Conservation (phyloP, 2,113 vertebrate genomes). For the Puma concolor region DNA sequence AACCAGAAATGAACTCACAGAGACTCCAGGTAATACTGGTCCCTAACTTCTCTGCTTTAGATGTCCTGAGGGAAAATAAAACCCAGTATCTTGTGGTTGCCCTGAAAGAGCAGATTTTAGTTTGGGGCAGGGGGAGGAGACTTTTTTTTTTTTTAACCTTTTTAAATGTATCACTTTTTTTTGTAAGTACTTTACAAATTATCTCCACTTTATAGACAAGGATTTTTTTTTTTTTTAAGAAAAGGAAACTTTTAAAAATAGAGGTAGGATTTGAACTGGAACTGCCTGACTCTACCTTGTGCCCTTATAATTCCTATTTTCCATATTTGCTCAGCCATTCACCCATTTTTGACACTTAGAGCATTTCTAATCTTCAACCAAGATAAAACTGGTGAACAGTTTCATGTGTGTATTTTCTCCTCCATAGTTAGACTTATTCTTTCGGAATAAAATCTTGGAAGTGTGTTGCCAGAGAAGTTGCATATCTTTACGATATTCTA, state of each 20-base stretch:
- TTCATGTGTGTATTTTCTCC: background rate
- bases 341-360: background rate
- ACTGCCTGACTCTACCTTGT: background rate
- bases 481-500: background rate
- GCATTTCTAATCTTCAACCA: background rate
- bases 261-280: background rate
- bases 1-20: background rate
- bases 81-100: background rate
- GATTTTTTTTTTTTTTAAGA: background rate
- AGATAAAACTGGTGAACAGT: background rate
- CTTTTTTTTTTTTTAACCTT: background rate
- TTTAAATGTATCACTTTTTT: background rate
- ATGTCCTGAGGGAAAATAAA: background rate
- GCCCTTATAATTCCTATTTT: background rate
- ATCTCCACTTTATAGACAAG: background rate
- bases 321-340: background rate
- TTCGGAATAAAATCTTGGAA: background rate
- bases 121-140: rapidly evolving
- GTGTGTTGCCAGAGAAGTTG: background rate
- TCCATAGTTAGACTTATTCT: background rate
- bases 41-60: background rate
- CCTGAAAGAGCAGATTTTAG: background rate
- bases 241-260: background rate
- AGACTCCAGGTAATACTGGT: background rate
- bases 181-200: background rate